These are phyloP conservation scores for Nemopilema nomurai DNA, from an alignment of 30 jellyfish, hydroid and myxozoan species.

Conservation along the genomic window DNA sequence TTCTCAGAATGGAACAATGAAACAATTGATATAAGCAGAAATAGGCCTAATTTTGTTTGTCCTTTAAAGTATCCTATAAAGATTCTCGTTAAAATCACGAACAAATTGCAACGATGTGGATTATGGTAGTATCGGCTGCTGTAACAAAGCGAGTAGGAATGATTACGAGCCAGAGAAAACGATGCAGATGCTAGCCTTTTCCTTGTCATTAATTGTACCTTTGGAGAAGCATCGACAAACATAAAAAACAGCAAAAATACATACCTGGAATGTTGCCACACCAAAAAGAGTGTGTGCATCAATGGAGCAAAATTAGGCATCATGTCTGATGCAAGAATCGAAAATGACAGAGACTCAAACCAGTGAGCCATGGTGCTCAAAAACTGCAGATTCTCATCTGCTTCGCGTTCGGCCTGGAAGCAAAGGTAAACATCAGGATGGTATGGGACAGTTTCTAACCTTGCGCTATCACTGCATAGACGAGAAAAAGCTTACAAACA, in stretches of 20 bases:
- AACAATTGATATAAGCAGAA: neutral
- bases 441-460: neutral
- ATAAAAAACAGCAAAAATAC: neutral
- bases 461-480: too few relatives aligned
- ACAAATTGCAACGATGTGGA: too few relatives aligned
- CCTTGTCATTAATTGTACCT: too few relatives aligned
- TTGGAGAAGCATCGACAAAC: neutral
- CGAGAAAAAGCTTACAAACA: too few relatives aligned
- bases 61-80: too few relatives aligned
- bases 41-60: too few relatives aligned
- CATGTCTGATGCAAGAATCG: conserved; percentile 35
- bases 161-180: neutral
- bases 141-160: neutral
- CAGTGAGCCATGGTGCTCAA: conserved; percentile 66
- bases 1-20: neutral
- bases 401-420: conserved; percentile 57
- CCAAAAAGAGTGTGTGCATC: conserved; percentile 72
- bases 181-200: too few relatives aligned
- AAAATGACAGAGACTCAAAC: conserved; percentile 50
- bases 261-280: conserved; percentile 87
- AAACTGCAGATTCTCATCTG: conserved; percentile 70
- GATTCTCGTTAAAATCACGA: too few relatives aligned
- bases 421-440: neutral
- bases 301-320: conserved; percentile 65
- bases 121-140: too few relatives aligned